These are phyloP conservation scores for Halictus rubicundus DNA, from an alignment of 1,140 invertebrate species.

Conservation along the genomic window DNA sequence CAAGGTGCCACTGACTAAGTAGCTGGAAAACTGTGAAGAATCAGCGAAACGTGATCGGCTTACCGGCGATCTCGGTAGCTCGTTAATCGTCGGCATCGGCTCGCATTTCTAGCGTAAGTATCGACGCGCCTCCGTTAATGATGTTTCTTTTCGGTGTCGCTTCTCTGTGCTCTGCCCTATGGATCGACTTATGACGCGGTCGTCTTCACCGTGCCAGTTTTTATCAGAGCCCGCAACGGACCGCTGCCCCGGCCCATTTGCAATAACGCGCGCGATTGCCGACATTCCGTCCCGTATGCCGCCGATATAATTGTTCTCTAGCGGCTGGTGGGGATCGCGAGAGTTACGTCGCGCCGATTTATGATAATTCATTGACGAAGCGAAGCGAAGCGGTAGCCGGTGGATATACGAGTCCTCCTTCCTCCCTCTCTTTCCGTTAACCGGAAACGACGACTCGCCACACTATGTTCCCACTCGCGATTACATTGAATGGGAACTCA, in stretches of 20 bases:
- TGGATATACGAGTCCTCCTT: not conserved
- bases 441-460: not conserved
- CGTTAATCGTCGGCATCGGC: slow-evolving; percentile 34
- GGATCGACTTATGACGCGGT: slow-evolving; percentile 15
- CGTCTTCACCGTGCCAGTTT: slow-evolving; percentile 22
- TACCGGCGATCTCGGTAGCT: slow-evolving; percentile 9
- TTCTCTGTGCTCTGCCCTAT: not conserved
- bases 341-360: slow-evolving; percentile 5
- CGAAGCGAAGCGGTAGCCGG: too few species aligned
- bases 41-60: slow-evolving; percentile 37
- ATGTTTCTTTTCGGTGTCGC: slow-evolving; percentile 32
- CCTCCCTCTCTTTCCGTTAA: not conserved
- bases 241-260: slow-evolving; percentile 3
- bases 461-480: too few species aligned
- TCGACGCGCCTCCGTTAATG: slow-evolving; percentile 28
- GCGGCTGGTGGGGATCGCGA: not conserved
- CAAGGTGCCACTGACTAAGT: slow-evolving; percentile 1
- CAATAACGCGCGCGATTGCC: slow-evolving; percentile 16
- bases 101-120: slow-evolving; percentile 34
- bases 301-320: slow-evolving; percentile 20
- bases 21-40: slow-evolving; percentile 12
- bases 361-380: slow-evolving; percentile 12
- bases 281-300: slow-evolving; percentile 14
- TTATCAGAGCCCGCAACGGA: not conserved
- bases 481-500: too few species aligned